Base-by-base conservation (phyloP, 2,113 vertebrate species). In the Glaucomys volans region DNA sequence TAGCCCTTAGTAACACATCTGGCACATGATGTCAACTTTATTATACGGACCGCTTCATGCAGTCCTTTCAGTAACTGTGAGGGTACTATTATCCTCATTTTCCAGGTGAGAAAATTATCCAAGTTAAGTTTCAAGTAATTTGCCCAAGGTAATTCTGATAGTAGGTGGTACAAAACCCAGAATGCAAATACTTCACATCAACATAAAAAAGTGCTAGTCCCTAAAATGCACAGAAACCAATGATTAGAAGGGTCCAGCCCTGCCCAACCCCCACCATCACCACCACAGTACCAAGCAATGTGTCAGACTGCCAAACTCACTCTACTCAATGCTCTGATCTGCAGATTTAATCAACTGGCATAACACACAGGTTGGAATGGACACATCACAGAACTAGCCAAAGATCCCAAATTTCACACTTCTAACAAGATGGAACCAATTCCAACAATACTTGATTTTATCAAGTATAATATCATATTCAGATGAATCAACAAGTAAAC, bases 91-190 rank as follows among this genome's bases (percentile, higher is more conserved):
- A 44, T 20, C 44, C 26, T 32, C 44, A 32, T 54, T 74, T 90
- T 22, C 59, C 76, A 64, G 59, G 66, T 62, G 75, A 95, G 66
- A 87, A 95, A 87, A 94, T 7, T 12, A 92, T 72, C 44, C 32
- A 90, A 57, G 52, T 11, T 57, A 75, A 82, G 32, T 64, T 66
- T 80, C 72, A 24, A 14, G 26, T n/a, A 87, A 71, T 42, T 59
- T 93, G 37, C 50, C 69, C 44, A 80, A 52, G 16, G n/a, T 94
- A 71, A 80, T 54, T 74, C 57, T 75, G 83, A 77, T 72, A 62
- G 28, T n/a, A 72, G 69, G 14, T 0, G 14, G 22, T 66, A 0
- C 8, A 8, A 87, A 9, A 80, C 85, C 32, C 76, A 85, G 44
- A 74, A 64, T 24, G 22, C 26, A 47, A 83, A 92, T 54, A 12